Conservation (phyloP, 2,113 vertebrate genomes). For the Ictidomys tridecemlineatus region DNA sequence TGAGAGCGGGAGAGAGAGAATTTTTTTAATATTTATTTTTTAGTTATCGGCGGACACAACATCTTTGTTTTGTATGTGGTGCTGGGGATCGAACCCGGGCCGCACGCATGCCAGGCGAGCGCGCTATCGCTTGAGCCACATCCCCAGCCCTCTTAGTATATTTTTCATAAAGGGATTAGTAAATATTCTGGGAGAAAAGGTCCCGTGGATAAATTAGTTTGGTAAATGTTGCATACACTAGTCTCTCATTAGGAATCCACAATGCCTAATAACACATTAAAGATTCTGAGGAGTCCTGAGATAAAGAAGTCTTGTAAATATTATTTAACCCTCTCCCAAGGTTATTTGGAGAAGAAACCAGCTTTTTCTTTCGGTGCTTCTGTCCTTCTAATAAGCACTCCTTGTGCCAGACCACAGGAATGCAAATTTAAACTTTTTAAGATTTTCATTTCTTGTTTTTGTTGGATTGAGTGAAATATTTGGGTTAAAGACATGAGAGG, state of each 20-base stretch:
- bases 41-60: too few species aligned
- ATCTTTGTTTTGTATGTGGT: too few species aligned
- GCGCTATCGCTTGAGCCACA: too few species aligned
- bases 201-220: constrained; percentile 30
- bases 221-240: background rate
- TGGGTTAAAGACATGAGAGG: background rate
- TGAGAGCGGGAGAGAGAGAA: too few species aligned
- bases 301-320: background rate
- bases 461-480: constrained; percentile 9
- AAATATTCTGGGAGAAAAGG: background rate
- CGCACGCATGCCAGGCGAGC: too few species aligned
- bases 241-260: constrained; percentile 32
- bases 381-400: constrained; percentile 21
- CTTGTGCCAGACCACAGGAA: background rate
- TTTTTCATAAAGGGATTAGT: constrained; percentile 33
- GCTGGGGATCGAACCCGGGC: too few species aligned
- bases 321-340: constrained; percentile 45
- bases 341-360: background rate
- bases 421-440: background rate
- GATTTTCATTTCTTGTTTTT: constrained; percentile 10
- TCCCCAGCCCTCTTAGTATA: background rate
- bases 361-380: background rate
- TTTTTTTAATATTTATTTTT: too few species aligned
- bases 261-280: background rate
- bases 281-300: background rate